Evolutionary conservation across 2,888 invertebrate genomes (phyloP).

Genomic region (Rhagium mordax): DNA sequence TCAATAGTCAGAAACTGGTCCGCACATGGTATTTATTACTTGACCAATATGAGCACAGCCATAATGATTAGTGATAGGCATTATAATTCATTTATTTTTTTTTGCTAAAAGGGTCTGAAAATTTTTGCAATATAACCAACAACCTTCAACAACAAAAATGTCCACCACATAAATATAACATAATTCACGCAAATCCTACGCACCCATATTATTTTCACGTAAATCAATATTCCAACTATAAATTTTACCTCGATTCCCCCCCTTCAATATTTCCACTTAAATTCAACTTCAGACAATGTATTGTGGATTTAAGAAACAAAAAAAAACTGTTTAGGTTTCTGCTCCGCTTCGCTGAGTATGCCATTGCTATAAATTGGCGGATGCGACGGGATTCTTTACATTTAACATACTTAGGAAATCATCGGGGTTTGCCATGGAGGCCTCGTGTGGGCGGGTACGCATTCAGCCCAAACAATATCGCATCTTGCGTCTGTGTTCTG

Average conservation of each 20-base stretch:
- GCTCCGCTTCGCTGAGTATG: constrained; percentile 13
- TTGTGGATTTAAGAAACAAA: constrained; percentile 21
- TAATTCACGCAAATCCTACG: neutral
- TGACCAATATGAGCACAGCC: too few species aligned
- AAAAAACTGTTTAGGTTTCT: constrained; percentile 17
- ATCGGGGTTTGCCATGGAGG: constrained; percentile 4
- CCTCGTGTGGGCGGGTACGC: constrained; percentile 19
- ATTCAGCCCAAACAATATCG: constrained; percentile 22
- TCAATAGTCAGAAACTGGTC: too few species aligned
- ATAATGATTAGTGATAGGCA: too few species aligned
- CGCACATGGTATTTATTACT: too few species aligned
- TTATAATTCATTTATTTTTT: too few species aligned
- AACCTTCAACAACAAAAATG: neutral
- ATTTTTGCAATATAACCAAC: neutral
- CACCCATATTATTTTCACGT: neutral
- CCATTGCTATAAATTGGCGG: constrained; percentile 12
- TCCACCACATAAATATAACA: neutral
- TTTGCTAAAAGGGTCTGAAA: too few species aligned
- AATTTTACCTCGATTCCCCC: constrained; percentile 2
- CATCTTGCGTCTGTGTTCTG: neutral
- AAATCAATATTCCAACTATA: constrained; percentile 12
- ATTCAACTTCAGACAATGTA: constrained; percentile 26
- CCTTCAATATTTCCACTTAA: constrained; percentile 13
- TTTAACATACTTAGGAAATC: constrained; percentile 23
- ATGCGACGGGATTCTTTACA: constrained; percentile 6